Percentiles rank a stretch among this genome's conserved stretches.
Evolutionary conservation across 2,797 vertebrate species (phyloP).

Genomic region (Orestias chungarensis): DNA sequence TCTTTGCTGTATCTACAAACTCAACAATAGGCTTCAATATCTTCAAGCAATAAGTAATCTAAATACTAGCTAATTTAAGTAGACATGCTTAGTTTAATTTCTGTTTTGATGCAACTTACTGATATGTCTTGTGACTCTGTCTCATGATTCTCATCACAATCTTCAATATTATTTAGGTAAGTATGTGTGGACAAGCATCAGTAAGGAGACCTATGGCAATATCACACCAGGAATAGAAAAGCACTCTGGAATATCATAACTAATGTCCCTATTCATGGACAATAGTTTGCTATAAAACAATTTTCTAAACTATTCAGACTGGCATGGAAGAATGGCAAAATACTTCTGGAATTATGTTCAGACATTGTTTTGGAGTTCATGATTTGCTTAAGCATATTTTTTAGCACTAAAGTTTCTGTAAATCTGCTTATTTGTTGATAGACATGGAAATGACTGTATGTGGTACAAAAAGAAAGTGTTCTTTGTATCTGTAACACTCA

Average conservation of each 20-base stretch:
- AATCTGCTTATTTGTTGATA: constrained; percentile 7
- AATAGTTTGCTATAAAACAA: background rate
- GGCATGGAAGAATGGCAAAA: background rate
- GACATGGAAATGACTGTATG: background rate
- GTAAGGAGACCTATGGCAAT: background rate
- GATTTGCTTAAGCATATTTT: background rate
- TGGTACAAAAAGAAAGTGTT: background rate
- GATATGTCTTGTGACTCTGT: background rate
- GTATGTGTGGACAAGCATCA: background rate
- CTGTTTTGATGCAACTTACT: background rate
- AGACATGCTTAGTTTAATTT: background rate
- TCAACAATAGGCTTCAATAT: background rate
- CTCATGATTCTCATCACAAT: too few relatives aligned
- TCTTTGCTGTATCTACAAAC: background rate
- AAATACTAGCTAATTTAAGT: background rate
- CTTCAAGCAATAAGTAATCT: background rate
- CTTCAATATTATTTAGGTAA: background rate
- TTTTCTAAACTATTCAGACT: constrained; percentile 5
- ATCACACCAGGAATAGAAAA: background rate
- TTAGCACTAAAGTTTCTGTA: background rate
- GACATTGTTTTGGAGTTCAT: background rate
- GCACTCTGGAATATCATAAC: background rate
- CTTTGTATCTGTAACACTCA: background rate
- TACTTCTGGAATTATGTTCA: constrained; percentile 12
- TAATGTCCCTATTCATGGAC: background rate